Base-by-base conservation (phyloP, 1,140 invertebrate genomes). In the Drosophila rufa region DNA sequence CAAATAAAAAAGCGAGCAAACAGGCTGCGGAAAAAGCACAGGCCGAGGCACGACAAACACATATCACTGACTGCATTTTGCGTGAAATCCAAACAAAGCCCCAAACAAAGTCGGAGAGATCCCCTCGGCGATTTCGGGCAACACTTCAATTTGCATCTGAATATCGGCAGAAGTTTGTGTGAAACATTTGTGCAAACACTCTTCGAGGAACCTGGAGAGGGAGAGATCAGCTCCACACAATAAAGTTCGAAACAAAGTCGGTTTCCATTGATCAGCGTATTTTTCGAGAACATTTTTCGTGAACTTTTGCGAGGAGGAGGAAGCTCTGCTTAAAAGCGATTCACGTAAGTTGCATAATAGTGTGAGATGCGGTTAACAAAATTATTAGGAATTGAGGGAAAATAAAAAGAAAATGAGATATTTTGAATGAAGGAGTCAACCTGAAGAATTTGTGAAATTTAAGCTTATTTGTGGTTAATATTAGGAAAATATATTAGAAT, bases 51-150 rank as follows among this genome's bases (percentile, higher is more conserved):
- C 71, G 55, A 43, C 47, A 75, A 74, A 67, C 47, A 75, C 73
- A 76, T 76, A 76, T 76, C 74, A 75, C 38, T 62, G 70, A 75
- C 73, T 65, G 73, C 70, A 75, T 75, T 70, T 57, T 43, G n/a
- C 51, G 51, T 30, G 53, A 25, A 25, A 38, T 40, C 14, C 33
- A 48, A 55, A 64, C 60, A 55, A 64, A 64, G 51, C 30, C 33
- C 36, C 53, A 9, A 56, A 56, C 60, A 27, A 50, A 53, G 60
- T 36, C 9, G 33, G 36, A 55, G 33, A 55, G 53, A 56, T 56
- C 53, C 53, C 19, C 40, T 11, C 4, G 2, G 4, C 8, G 46
- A 67, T 50, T 68, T 43, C 36, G 27, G 43, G 36, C 43, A 38
- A 65, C 42, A 68, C 50, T 68, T 66, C 45, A 67, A 70, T 70